phyloP scores from a whole-genome alignment of 2,797 vertebrate genomes.

The Paguma larvata region DNA sequence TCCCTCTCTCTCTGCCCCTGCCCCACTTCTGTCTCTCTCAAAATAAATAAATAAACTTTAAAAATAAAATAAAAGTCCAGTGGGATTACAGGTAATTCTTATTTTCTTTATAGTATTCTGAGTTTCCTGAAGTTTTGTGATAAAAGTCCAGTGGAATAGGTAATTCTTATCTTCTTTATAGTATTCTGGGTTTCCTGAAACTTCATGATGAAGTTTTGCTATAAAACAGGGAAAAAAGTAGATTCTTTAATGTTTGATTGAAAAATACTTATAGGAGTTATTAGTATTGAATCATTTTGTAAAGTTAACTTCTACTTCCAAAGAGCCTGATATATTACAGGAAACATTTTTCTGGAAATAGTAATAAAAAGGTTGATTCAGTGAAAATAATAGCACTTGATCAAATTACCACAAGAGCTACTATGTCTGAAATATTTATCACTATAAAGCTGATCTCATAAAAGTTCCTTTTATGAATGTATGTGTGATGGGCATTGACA shows the following conservation, averaged over 20 bases:
- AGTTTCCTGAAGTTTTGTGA: background rate
- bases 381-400: background rate
- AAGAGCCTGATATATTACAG: background rate
- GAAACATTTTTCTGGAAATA: background rate
- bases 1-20: too few species aligned
- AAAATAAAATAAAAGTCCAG: background rate
- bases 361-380: background rate
- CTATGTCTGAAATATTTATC: background rate
- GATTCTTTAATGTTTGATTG: background rate
- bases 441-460: background rate
- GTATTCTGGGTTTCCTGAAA: background rate
- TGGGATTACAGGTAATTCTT: background rate
- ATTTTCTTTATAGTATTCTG: background rate
- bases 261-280: background rate
- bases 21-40: too few species aligned
- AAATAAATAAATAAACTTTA: too few species aligned
- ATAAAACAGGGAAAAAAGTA: background rate
- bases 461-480: background rate
- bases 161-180: constrained; percentile 1
- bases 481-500: background rate
- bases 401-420: background rate
- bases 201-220: too few species aligned
- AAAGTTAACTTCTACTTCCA: background rate
- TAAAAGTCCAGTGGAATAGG: background rate
- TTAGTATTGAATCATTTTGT: background rate